Evolutionary conservation across 2,113 vertebrate genomes (phyloP), one percentile per base, ranked within the genome.

Genomic region (Camelus dromedarius): DNA sequence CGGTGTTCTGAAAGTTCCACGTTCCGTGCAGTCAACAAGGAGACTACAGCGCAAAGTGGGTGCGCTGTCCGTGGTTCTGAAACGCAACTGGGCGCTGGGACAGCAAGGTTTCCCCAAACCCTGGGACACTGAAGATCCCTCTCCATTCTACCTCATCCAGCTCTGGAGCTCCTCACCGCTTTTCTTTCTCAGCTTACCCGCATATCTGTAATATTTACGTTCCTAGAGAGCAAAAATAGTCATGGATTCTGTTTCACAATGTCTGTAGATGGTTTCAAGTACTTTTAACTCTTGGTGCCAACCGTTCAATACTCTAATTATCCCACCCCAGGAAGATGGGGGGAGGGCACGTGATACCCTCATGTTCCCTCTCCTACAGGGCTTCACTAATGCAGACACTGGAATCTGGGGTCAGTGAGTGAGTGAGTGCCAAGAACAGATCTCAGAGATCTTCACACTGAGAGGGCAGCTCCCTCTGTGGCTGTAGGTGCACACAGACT

Each of bases 31-130:
- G 1, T 4, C 12, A 26, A 16, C 0, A 24, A 72, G 64, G 20
- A 13, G 10, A 0, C 38, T 42, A 42, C 38, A 42, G 38, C 38
- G 9, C 38, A 46, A 11, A 8, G 70, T 0, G 6, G 26, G 8
- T 15, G 10, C 22, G 82, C 96, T 98, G 77, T 95, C 97, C 89
- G 0, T 16, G 93, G 97, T 97, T 0, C 97, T 97, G 97, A 95
- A 84, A 26, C 5, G 0, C 28, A 52, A 0, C 3, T 0, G 0
- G 22, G 5, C 5, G 0, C 32, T 1, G 2, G 9, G 3, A n/a
- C 1, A 5, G 16, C 0, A 11, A 6, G 50, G 76, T 12, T 69
- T 72, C 56, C 24, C n/a, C 26, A 56, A 76, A 54, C 24, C 14
- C 30, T 2, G 0, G 6, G 87, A 28, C 0, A 4, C 22, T n/a